Evolutionary conservation across 2,888 invertebrate genomes (phyloP), one percentile per base, ranked within the genome.

Genomic region (Acrobeloides nanus): DNA sequence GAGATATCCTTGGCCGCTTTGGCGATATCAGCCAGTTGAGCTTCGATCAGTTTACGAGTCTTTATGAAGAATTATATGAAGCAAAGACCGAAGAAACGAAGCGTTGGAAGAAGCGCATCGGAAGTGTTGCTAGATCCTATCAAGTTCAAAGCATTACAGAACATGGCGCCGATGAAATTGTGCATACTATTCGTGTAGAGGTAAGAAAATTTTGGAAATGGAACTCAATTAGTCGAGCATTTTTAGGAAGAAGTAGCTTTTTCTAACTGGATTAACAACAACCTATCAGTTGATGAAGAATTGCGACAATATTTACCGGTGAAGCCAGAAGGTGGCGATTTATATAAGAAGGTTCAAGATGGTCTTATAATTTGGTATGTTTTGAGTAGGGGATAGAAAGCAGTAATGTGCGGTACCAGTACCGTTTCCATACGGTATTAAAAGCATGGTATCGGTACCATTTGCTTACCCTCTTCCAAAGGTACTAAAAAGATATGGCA

Each of bases 231-330:
- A 15, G 40, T 44, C 7, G 6, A 15, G 7, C 44, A n/a, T 17
- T 48, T 5, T 53, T 89, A 90, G 76, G 95, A 97, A 76, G 92
- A 92, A 77, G 82, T 90, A 72, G 95, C 95, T 29, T 97, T 97
- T 79, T 89, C 93, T 44, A 89, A 93, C 64, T 97, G 95, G 95
- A 90, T 97, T 64, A 97, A 95, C 78, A 74, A 73, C 31, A 70
- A 70, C 45, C 79, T 97, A 64, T 82, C 83, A 21, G 82, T 83
- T 61, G 93, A 95, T 77, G 83, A 84, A 0, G 92, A 95, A 75
- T 81, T 93, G 24, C 82, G 84, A 65, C 87, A 88, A 72, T 79
- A 89, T 46, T 77, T 97, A 68, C 95, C 93, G 1, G 88, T 97
- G 62, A 87, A 90, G 75, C 78, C 84, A 1, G 88, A 90, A 71